A percentile compares a stretch with the other conserved stretches of the same genome.
These are phyloP conservation scores for Ectemnius continuus DNA, from an alignment of 2,888 invertebrate species.

Conservation along the genomic window DNA sequence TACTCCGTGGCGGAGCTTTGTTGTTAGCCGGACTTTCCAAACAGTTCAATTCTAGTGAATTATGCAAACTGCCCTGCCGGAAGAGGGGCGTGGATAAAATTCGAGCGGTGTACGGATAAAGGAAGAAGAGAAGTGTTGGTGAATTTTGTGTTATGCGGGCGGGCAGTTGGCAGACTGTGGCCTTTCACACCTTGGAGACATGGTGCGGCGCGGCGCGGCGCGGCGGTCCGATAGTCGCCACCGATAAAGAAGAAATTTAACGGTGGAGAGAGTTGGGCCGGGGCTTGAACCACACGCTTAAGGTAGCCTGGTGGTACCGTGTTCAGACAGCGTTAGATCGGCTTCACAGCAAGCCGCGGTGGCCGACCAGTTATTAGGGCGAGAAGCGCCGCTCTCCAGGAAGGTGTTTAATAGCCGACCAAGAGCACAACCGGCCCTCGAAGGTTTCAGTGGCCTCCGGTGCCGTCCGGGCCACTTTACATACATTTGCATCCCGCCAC, in stretches of 20 bases:
- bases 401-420: constrained; percentile 75
- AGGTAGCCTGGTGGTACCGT: constrained; percentile 39
- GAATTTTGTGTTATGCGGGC: not conserved
- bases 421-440: constrained; percentile 71
- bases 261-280: constrained; percentile 59
- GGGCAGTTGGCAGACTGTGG: not conserved
- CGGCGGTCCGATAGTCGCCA: constrained; percentile 50
- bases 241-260: constrained; percentile 73
- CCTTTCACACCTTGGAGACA: constrained; percentile 57
- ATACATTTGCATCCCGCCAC: constrained; percentile 73
- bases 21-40: not conserved
- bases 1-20: too few species aligned
- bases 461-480: constrained; percentile 66
- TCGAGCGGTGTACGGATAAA: constrained; percentile 11
- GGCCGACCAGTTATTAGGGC: constrained; percentile 54
- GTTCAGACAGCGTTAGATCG: constrained; percentile 40
- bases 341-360: constrained; percentile 33
- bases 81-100: constrained; percentile 8
- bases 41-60: constrained; percentile 9
- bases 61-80: constrained; percentile 11
- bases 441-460: constrained; percentile 55
- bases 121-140: not conserved
- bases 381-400: constrained; percentile 67
- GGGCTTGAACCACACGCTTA: constrained; percentile 64
- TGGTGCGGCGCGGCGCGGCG: too few species aligned